Evolutionary conservation across 2,113 vertebrate species (phyloP), one percentile per base, ranked within the genome.

Genomic region (human (Homo sapiens)): DNA sequence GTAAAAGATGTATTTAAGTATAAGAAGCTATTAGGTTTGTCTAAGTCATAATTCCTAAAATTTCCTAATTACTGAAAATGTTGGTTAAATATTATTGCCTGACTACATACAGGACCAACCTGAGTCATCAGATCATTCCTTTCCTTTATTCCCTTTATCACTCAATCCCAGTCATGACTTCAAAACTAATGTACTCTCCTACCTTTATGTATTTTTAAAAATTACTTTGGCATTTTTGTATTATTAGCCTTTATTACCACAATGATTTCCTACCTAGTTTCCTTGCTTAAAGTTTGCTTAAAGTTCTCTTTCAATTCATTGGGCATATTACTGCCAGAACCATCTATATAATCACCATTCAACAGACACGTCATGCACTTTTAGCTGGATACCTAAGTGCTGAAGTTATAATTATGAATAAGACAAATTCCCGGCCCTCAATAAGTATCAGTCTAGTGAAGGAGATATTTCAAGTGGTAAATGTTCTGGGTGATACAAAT

Each of bases 351-450:
- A 40, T 81, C 79, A 93, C 43, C 35, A 86, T 52, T 80, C 45
- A 89, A 68, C 27, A 85, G 5, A 81, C n/a, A 20, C 73, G 25
- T 48, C 64, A 89, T 43, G 25, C 25, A 94, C 52, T 57, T 68
- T 96, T 57, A 92, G 32, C 40, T 61, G 64, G 35, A 40, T 95
- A 94, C 9, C 30, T 92, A 81, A 66, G 50, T 43, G 9, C 38
- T 96, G 32, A 94, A 82, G 79, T 82, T 43, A 83, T 66, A 94
- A 81, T 68, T 86, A 83, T 30, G 14, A 66, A 17, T 43, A 64
- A 92, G 12, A 87, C 66, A 97, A 79, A 97, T 72, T 78, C 22
- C 55, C 38, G 43, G 18, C 18, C 57, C 82, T 97, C 86, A 91
- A 85, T 73, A 90, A 89, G 30, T 50, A 93, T 38, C 17, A 30